Percentiles rank a stretch among this genome's conserved stretches.
phyloP scores from a whole-genome alignment of 2,888 invertebrate species.

The Cylindroiulus punctatus region DNA sequence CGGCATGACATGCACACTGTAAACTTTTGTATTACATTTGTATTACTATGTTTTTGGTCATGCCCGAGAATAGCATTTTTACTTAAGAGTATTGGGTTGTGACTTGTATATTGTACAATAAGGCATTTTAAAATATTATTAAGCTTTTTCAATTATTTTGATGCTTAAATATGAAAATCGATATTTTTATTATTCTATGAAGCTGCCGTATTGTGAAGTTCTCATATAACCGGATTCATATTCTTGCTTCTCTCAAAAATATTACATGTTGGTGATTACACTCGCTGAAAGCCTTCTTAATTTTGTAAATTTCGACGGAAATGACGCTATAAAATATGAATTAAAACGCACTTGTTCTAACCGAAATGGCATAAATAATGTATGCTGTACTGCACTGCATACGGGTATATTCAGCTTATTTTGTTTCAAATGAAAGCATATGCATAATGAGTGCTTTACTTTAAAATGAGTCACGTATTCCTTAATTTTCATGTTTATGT shows the following conservation, averaged over 20 bases:
- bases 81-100: too few species aligned
- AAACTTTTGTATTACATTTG: too few species aligned
- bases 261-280: not conserved
- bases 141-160: not conserved
- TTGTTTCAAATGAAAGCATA: not conserved
- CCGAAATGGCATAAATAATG: not conserved
- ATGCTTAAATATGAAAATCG: not conserved
- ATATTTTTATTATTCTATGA: not conserved
- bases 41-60: too few species aligned
- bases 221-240: too few species aligned
- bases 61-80: too few species aligned
- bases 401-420: not conserved
- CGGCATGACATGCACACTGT: too few species aligned
- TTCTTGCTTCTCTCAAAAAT: not conserved
- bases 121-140: not conserved
- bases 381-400: not conserved
- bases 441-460: not conserved
- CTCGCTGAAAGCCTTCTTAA: not conserved
- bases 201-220: not conserved
- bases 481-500: not conserved
- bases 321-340: conserved; percentile 1
- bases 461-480: not conserved
- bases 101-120: too few species aligned
- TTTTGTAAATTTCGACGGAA: not conserved
- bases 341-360: not conserved